Base-by-base conservation (phyloP, 2,113 vertebrate species). In the Otus sunia region DNA sequence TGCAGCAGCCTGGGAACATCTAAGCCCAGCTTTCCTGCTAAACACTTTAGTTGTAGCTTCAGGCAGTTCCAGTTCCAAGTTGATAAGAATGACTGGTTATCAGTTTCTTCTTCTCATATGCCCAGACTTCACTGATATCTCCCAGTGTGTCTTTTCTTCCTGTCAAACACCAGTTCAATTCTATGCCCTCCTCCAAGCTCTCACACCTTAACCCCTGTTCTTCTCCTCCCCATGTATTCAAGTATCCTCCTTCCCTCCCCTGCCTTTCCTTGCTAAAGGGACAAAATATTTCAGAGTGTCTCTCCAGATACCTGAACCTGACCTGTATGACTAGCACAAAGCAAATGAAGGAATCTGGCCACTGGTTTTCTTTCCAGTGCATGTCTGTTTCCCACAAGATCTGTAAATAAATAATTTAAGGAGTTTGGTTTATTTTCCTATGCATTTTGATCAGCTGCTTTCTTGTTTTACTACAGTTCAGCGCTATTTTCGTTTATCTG, bases 401-500 rank as follows among this genome's bases (percentile, higher is more conserved):
- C 49, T 68, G 25, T 66, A 75, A 93, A 47, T 19, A 75, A 18
- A 14, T 47, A 64, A 58, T 64, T 26, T 37, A 58, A 25, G 9
- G 12, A 19, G 6, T 11, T 25, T 50, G 12, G 9, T 4, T 0
- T 26, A 25, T 56, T 32, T 1, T 2, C 34, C 15, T 32, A 15
- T 37, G 21, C 2, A 21, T 90, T 92, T 87, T 71, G 15, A 79
- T 87, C 25, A 73, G 22, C 20, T 73, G 19, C 45, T 86, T 90
- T 79, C 36, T 81, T 72, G 12, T 90, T 92, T 88, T 69, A 19
- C 32, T 50, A 18, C 39, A 76, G 36, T 69, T 56, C 49, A 55
- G 37, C 32, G n/a, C 45, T 59, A 30, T 59, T 89, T 80, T 80
- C 19, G 7, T 66, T 90, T 81, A 29, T 23, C 32, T 86, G 36